These are phyloP conservation scores for Drosophila tsacasi DNA, from an alignment of 1,140 invertebrate species.

Conservation along the genomic window DNA sequence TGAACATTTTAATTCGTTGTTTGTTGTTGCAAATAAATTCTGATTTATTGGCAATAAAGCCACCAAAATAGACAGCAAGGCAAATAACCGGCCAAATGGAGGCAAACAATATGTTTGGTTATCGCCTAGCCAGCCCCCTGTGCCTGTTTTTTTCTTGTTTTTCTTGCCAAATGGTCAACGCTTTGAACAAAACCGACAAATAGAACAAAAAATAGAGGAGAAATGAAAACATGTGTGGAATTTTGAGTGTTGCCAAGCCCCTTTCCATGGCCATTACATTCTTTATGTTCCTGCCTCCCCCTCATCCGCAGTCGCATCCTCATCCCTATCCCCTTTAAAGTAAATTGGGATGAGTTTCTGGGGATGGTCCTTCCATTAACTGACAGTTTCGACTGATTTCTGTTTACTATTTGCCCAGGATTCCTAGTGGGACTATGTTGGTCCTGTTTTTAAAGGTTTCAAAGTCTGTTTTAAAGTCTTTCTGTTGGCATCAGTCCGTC, in stretches of 20 bases:
- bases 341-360: neutral
- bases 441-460: neutral
- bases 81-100: slow-evolving; percentile 58
- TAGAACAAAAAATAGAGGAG: slow-evolving; percentile 29
- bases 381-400: slow-evolving; percentile 13
- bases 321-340: slow-evolving; percentile 27
- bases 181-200: slow-evolving; percentile 16
- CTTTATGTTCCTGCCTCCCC: neutral
- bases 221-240: slow-evolving; percentile 70
- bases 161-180: slow-evolving; percentile 32
- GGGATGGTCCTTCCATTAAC: slow-evolving; percentile 22
- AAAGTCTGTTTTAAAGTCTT: neutral
- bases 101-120: slow-evolving; percentile 46
- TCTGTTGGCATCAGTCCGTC: neutral
- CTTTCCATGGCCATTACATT: neutral
- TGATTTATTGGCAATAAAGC: slow-evolving; percentile 85
- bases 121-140: neutral
- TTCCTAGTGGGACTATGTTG: neutral
- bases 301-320: neutral
- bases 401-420: slow-evolving; percentile 11
- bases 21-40: slow-evolving; percentile 85
- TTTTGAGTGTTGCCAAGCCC: slow-evolving; percentile 51
- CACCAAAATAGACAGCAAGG: slow-evolving; percentile 73
- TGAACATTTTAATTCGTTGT: slow-evolving; percentile 85
- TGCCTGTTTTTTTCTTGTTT: neutral